Base-by-base conservation (phyloP, 2,888 invertebrate species). In the Apamea monoglypha region DNA sequence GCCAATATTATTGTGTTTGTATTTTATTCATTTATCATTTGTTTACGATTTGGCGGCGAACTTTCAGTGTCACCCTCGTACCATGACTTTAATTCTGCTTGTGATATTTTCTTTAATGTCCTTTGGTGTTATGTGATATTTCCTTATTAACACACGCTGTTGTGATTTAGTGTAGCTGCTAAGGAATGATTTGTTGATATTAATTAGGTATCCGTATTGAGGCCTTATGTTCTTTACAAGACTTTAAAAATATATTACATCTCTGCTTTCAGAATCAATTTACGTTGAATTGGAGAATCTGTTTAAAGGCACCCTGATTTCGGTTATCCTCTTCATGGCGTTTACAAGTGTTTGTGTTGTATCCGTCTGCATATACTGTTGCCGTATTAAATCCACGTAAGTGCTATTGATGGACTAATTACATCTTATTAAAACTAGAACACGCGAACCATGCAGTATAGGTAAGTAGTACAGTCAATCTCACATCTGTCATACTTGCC, bases 311-410 rank as follows among this genome's bases (percentile, higher is more conserved):
- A 92, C 96, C 61, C 87, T 93, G 29, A 84, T 95, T 79, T 91
- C 96, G 3, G 93, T 90, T 0, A 82, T 95, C 63, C 75, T 96
- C 29, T 94, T 96, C 78, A 89, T 94, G 10, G 69, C 91, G 0
- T 95, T 95, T 84, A 94, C 94, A 36, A 85, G 87, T 50, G 25
- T 94, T 32, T 94, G 95, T 81, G 89, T 91, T 32, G 8, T 92
- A 18, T 88, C 92, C 25, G 94, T 95, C 4, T 95, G 96, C 78
- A 78, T 94, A 68, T 96, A 96, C 83, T 96, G 96, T 85, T 94
- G 91, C 83, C 93, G 92, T 61, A 95, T 96, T 25, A 93, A 91
- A 88, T 94, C 94, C 74, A 87, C 90, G 96, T 96, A 91, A 92
- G 95, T 91, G n/a, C 16, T 64, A 53, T 53, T 64, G 14, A 64